Base-by-base conservation (phyloP, 2,888 invertebrate genomes). In the Trichacis sp. region DNA sequence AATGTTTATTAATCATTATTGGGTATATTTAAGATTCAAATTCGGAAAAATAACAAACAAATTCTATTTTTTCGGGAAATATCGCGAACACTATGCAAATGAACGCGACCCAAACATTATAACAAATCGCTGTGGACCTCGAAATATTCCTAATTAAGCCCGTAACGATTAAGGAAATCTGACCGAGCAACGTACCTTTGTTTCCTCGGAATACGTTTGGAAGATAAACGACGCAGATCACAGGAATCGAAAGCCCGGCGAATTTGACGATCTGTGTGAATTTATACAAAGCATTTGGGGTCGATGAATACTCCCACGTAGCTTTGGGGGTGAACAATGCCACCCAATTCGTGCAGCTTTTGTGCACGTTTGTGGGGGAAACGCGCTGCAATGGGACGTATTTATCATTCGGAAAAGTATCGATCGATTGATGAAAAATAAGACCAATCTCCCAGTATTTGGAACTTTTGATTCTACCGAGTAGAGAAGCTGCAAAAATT, bases 71-170 rank as follows among this genome's bases (percentile, higher is more conserved):
- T 24, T 8, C 24, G 3, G 12, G 11, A 12, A 33, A 48, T 17
- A 48, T 12, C 38, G 20, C 18, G 20, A 40, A 42, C 15, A 29
- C 9, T 43, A 65, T 61, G 65, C 61, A 61, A 65, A 65, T 61
- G 52, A 65, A 42, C 50, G 54, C 54, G 46, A 57, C 53, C 48
- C 19, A 77, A 77, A 74, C 69, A 73, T 70, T 75, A 72, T 76
- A 75, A 77, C 76, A 73, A 73, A 74, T 77, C 74, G 65, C 65
- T 55, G 50, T 49, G 43, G 66, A n/a, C 55, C 62, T 47, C 58
- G 61, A 56, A 60, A 50, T 50, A 57, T 57, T 62, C 58, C 57
- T 55, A 66, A 66, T 66, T 58, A 66, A 48, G 48, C 33, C 47
- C 8, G 48, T 53, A 38, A 60, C 54, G 20, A 61, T 36, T 43